phyloP scores from a whole-genome alignment of 1,140 invertebrate species.

The Coboldia fuscipes region DNA sequence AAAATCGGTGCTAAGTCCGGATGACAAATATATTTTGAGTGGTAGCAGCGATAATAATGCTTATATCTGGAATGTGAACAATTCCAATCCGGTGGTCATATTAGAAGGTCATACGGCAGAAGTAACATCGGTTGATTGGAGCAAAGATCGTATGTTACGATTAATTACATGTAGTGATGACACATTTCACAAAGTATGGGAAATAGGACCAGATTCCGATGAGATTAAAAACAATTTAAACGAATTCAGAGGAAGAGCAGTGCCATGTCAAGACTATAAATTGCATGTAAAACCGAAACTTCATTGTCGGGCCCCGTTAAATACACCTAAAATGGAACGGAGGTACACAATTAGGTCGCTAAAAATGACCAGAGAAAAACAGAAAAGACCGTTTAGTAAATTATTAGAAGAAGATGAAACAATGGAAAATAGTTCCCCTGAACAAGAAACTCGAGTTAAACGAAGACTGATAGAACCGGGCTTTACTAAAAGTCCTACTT shows the following conservation, averaged over 20 bases:
- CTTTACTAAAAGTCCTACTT: too few species aligned
- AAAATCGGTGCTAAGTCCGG: slow-evolving; percentile 54
- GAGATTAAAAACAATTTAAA: slow-evolving; percentile 23
- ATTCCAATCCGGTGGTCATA: slow-evolving; percentile 36
- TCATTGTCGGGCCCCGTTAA: slow-evolving; percentile 9
- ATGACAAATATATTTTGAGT: slow-evolving; percentile 56
- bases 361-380: slow-evolving; percentile 8
- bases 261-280: slow-evolving; percentile 6
- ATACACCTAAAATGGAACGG: slow-evolving; percentile 18
- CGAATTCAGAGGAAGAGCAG: slow-evolving; percentile 4
- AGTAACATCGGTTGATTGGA: slow-evolving; percentile 70
- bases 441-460: too few species aligned
- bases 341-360: slow-evolving; percentile 26
- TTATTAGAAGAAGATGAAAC: too few species aligned
- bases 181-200: slow-evolving; percentile 53
- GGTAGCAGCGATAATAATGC: slow-evolving; percentile 66
- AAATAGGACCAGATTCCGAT: slow-evolving; percentile 30
- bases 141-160: slow-evolving; percentile 24
- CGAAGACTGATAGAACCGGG: too few species aligned
- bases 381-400: too few species aligned
- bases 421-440: too few species aligned
- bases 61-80: slow-evolving; percentile 59
- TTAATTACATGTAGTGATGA: slow-evolving; percentile 66
- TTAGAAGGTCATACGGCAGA: slow-evolving; percentile 56
- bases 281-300: slow-evolving; percentile 9